Conservation (phyloP, 2,797 vertebrate species). For the Telmatherina bonti region DNA sequence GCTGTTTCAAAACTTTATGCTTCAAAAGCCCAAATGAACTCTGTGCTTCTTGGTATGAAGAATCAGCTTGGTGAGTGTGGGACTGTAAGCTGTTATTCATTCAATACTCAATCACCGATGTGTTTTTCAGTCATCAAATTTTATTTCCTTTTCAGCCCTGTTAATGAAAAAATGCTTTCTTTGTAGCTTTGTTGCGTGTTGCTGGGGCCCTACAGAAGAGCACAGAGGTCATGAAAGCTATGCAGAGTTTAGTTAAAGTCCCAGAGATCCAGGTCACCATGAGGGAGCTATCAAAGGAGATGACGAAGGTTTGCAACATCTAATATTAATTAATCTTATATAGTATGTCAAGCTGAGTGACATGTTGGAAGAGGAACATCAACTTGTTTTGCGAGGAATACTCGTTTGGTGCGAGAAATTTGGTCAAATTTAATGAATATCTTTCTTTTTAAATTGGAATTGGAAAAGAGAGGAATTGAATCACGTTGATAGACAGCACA, state of each 20-base stretch:
- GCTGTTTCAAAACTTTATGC: conserved; percentile 93
- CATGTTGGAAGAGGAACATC: background rate
- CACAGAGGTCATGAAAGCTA: conserved; percentile 98
- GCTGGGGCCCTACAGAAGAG: conserved; percentile 95
- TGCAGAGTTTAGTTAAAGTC: conserved; percentile 95
- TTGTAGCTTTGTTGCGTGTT: conserved; percentile 89
- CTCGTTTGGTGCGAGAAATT: background rate
- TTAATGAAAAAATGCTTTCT: conserved; percentile 18
- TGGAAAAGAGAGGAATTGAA: background rate
- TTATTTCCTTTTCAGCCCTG: background rate
- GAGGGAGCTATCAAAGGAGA: conserved; percentile 98
- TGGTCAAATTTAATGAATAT: background rate
- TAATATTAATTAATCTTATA: background rate
- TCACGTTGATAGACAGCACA: too few relatives aligned
- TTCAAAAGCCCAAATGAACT: conserved; percentile 99
- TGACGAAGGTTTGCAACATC: conserved; percentile 92
- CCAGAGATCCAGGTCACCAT: conserved; percentile 98
- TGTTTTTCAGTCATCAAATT: background rate
- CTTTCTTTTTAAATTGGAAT: too few relatives aligned
- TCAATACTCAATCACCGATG: background rate
- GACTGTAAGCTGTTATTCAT: background rate
- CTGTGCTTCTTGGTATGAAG: conserved; percentile 96
- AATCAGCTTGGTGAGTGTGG: conserved; percentile 93
- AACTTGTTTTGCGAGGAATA: background rate
- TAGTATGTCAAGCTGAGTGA: background rate